Evolutionary conservation across 2,113 vertebrate genomes (phyloP).

Genomic region (Zosterops hypoxanthus): DNA sequence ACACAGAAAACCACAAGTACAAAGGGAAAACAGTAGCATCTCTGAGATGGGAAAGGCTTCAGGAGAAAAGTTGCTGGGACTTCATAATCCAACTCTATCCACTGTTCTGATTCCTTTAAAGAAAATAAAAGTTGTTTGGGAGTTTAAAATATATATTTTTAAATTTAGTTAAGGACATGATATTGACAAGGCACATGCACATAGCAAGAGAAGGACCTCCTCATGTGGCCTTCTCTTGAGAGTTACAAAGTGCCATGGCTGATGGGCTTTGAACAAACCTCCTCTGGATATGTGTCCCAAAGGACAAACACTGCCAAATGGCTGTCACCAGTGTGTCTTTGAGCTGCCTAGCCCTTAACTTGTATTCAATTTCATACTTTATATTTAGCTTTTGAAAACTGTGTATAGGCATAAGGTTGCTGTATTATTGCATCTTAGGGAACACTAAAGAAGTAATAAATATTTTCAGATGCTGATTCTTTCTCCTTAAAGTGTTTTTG

Average conservation of each 20-base stretch:
- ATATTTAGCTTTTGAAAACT: neutral
- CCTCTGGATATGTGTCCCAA: neutral
- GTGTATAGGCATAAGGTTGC: neutral
- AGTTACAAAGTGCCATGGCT: neutral
- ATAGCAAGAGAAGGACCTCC: neutral
- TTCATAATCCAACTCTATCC: neutral
- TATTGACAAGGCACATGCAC: neutral
- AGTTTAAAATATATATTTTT: neutral
- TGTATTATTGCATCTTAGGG: neutral
- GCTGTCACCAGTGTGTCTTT: neutral
- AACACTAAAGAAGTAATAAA: conserved; percentile 28
- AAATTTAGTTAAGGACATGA: neutral
- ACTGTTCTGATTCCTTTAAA: neutral
- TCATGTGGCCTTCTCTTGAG: neutral
- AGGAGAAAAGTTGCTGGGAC: neutral
- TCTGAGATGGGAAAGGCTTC: neutral
- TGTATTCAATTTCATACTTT: neutral
- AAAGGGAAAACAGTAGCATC: neutral
- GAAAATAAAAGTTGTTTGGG: neutral
- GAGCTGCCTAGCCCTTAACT: neutral
- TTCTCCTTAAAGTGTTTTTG: conserved; percentile 53
- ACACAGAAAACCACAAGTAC: neutral
- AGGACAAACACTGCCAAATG: neutral
- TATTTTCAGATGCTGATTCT: neutral
- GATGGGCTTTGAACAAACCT: neutral